Evolutionary conservation across 2,113 vertebrate genomes (phyloP).

Genomic region (Nyctibius bracteatus): DNA sequence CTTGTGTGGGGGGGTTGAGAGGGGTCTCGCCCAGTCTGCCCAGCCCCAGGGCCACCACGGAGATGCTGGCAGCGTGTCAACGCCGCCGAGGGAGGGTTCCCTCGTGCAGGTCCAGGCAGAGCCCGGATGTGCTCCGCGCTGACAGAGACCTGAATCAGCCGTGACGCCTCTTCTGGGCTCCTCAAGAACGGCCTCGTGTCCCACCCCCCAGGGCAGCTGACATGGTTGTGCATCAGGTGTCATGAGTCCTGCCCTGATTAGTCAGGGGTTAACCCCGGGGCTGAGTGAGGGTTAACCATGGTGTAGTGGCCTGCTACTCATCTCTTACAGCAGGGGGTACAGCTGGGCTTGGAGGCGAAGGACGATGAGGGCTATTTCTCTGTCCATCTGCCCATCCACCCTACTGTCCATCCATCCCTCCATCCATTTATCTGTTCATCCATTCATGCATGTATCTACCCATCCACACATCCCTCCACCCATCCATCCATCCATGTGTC

Average conservation of each 20-base stretch:
- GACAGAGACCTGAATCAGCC: not conserved
- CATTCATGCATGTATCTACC: not conserved
- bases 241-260: not conserved
- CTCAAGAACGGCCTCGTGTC: accelerated
- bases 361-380: not conserved
- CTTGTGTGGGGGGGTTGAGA: not conserved
- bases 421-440: accelerated
- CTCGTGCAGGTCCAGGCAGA: not conserved
- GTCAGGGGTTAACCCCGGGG: not conserved
- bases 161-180: not conserved
- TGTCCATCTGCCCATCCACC: not conserved
- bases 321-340: not conserved
- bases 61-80: accelerated
- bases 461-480: no score
- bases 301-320: not conserved
- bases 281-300: not conserved
- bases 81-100: not conserved
- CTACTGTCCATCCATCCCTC: no score
- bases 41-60: not conserved
- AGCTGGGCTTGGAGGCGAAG: not conserved
- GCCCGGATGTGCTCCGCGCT: accelerated
- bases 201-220: not conserved
- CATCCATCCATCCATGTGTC: not conserved
- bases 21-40: not conserved
- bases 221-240: not conserved